phyloP scores from a whole-genome alignment of 2,113 vertebrate species.

The Columba janthina region DNA sequence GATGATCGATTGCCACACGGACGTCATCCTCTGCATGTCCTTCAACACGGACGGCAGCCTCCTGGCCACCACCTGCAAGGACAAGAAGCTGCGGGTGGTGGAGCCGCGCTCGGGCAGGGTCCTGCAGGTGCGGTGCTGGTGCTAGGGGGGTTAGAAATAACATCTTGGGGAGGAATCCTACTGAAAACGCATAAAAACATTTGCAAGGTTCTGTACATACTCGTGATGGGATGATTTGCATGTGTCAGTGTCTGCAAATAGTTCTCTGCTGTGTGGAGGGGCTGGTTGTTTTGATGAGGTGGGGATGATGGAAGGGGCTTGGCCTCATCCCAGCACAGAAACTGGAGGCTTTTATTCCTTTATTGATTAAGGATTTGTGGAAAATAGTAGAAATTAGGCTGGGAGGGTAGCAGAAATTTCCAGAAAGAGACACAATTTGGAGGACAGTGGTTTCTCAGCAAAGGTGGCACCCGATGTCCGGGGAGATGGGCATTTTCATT shows the following conservation, averaged over 20 bases:
- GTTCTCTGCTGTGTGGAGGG: too few species aligned
- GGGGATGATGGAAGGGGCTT: neutral
- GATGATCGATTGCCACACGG: constrained; percentile 97
- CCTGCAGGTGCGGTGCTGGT: constrained; percentile 81
- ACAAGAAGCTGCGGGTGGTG: constrained; percentile 91
- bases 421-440: neutral
- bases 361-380: neutral
- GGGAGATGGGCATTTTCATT: fast-evolving
- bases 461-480: fast-evolving
- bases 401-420: neutral
- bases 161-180: fast-evolving
- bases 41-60: constrained; percentile 96
- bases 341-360: neutral
- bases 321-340: fast-evolving
- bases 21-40: constrained; percentile 96
- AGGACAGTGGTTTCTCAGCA: neutral
- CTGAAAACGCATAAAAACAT: fast-evolving
- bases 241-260: fast-evolving
- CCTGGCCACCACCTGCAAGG: constrained; percentile 94
- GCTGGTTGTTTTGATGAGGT: neutral
- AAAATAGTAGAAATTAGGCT: fast-evolving
- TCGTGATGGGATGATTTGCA: fast-evolving
- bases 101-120: constrained; percentile 92
- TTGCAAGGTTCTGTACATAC: fast-evolving
- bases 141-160: fast-evolving